Base-by-base conservation (phyloP, 2,888 invertebrate species). In the Thymelicus acteon region DNA sequence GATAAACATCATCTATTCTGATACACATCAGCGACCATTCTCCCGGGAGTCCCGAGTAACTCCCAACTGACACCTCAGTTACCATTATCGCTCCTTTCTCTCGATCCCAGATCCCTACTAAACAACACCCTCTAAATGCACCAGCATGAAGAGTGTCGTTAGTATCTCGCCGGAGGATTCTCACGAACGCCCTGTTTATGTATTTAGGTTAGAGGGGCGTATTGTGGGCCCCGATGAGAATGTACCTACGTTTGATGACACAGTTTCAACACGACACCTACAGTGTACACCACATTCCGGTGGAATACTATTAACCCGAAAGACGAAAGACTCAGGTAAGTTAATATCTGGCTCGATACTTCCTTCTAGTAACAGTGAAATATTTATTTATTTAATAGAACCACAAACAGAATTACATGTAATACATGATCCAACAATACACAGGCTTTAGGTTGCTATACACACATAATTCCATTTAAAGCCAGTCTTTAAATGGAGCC, bases 201-300 rank as follows among this genome's bases (percentile, higher is more conserved):
- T 69, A 69, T 69, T 69, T 63, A 69, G 68, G 68, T 69, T 63
- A 63, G 57, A 62, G 39, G 62, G 62, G 57, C 67, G 68, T 68
- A 67, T 37, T 62, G 67, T 67, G 52, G 67, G 67, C 44, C 24
- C 48, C 15, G 61, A 44, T 61, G 67, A 58, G 58, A 48, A 31
- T 66, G 60, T 10, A 52, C 61, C 44, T 15, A 57, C 47, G 60
- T 60, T 37, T 49, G 39, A 39, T 54, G 61, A n/a, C 67, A 67
- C 49, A 49, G 39, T 67, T 67, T 58, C 63, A 12, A 57, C 31
- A 31, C 31, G 2, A 57, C 57, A 5, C 57, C 24, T 13, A 31
- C 19, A 19, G 1, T 19, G 1, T 19, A 19, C 57, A 31, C 57
- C 57, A 13, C 31, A 10, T 31, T 6, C 2, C 54, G 1, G 6